Evolutionary conservation across 2,888 invertebrate genomes (phyloP), one percentile per base, ranked within the genome.

Genomic region (Hylaea fasciaria): DNA sequence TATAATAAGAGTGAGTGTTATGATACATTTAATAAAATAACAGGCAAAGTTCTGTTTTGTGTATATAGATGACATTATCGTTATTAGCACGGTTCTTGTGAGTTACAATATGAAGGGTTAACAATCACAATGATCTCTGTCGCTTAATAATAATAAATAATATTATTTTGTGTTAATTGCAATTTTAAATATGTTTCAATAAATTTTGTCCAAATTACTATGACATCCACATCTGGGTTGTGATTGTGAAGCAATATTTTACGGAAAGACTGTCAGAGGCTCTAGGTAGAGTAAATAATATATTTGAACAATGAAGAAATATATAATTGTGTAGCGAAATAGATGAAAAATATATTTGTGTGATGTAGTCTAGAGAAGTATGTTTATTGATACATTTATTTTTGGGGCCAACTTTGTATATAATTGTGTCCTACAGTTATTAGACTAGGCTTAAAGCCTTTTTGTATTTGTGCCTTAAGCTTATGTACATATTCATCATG

Each of bases 401-500:
- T 85, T 86, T 70, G 87, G 89, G 87, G 86, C 87, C 87, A 86
- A 88, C 74, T 74, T 77, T 86, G 83, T 86, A 82, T 74, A 84
- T 81, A 13, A 84, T 74, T 62, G 76, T 64, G 74, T 83, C 80
- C 80, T 82, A 65, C 64, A 48, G 63, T 62, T 74, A 64, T 70
- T 66, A 71, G 73, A 71, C 69, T 74, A 73, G 85, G 90, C 89
- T 89, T 77, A 62, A 86, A 89, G 89, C 88, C 88, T 68, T 74
- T 72, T 82, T 84, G 77, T 81, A 83, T 79, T 86, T 80, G 85
- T 90, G 91, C 90, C 91, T 90, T 91, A 87, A 45, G 69, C 71
- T n/a, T 53, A 64, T 89, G 86, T 89, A 89, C 81, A 86, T 88
- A 87, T 80, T 87, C 87, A 88, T 90, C 87, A 76, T 83, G 83